Evolutionary conservation across 2,888 invertebrate species (phyloP), one percentile per base, ranked within the genome.

Genomic region (Drosophila sordidula): DNA sequence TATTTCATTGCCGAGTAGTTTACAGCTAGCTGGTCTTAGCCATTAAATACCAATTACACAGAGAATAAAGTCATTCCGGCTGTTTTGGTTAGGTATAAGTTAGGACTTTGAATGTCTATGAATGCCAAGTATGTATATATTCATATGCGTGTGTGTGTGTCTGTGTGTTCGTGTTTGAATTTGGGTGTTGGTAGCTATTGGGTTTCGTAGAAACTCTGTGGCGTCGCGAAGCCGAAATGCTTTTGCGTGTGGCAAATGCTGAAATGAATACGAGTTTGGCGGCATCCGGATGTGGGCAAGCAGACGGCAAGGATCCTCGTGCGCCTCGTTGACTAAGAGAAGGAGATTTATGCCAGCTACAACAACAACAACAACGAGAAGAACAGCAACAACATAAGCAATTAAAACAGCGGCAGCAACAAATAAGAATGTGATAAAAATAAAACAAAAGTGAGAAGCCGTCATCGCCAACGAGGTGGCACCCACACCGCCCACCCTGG

Each of bases 391-490:
- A 70, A 68, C 45, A 64, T 68, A 42, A 80, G 78, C 84, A 84
- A 80, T 81, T 81, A 84, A 75, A 84, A 78, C 59, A 66, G 63
- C 68, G 63, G 58, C 85, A 70, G 38, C 76, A 82, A 75, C 67
- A 81, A 82, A 82, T 70, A 75, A 70, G 68, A 78, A 75, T 75
- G 76, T 70, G 79, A 69, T 79, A 82, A 82, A 80, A 84, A 80
- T 84, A 85, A 75, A 72, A 70, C 68, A 69, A 72, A 72, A 78
- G 79, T 75, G 79, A 75, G 77, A 80, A 65, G 68, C 67, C 59
- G 71, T 82, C 82, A 63, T 67, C 54, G 54, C 64, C 75, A 64
- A 59, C 49, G 51, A 61, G 70, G 44, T 75, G 63, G 49, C 49
- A 26, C 44, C 49, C 39, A 34, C 38, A 5, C 14, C 50, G 6